These are phyloP conservation scores for Idaea dimidiata DNA, from an alignment of 2,888 invertebrate genomes.

Conservation along the genomic window DNA sequence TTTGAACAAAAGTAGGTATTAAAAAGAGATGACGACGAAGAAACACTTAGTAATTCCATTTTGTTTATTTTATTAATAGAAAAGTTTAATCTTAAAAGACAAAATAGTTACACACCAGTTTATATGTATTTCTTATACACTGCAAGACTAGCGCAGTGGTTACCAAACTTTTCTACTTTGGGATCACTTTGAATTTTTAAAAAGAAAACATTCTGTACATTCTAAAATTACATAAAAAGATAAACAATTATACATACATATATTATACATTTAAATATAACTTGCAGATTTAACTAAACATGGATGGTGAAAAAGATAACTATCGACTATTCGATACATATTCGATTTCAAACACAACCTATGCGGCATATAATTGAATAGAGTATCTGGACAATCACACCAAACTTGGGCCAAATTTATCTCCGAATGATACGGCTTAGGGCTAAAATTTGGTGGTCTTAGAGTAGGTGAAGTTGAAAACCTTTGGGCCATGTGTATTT, in stretches of 20 bases:
- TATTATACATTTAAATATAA: conserved; percentile 62
- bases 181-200: no score
- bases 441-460: conserved; percentile 11
- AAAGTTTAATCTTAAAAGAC: conserved; percentile 18
- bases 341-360: conserved; percentile 60
- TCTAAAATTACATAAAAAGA: no score
- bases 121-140: no score
- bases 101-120: conserved; percentile 6
- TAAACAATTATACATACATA: no score
- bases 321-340: conserved; percentile 51
- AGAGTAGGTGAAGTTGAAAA: conserved; percentile 41
- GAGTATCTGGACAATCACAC: conserved; percentile 66
- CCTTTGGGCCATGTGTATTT: conserved; percentile 55
- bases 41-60: conserved; percentile 70
- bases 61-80: conserved; percentile 38
- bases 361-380: conserved; percentile 62
- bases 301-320: conserved; percentile 65
- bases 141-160: no score
- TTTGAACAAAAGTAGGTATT: conserved; percentile 7
- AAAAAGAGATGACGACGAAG: conserved; percentile 17
- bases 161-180: no score
- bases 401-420: conserved; percentile 42
- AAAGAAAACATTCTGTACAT: no score
- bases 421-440: conserved; percentile 39
- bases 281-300: conserved; percentile 61